Percentiles rank a stretch among this genome's conserved stretches.
Conservation (phyloP, 2,888 invertebrate genomes). For the Scaptomyza polygonia region DNA sequence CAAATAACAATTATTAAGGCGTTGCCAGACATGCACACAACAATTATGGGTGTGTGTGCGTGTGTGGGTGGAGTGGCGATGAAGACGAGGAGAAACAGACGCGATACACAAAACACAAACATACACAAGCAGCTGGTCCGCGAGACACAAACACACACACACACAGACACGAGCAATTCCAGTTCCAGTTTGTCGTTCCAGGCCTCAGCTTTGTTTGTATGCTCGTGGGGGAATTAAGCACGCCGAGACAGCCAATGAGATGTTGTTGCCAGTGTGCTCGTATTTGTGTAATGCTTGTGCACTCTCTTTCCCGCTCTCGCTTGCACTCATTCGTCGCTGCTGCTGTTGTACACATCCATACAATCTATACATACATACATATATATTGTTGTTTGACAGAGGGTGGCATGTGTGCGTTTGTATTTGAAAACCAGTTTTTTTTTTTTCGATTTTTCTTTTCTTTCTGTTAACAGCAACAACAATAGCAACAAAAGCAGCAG, state of each 20-base stretch:
- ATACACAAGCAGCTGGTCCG: conserved; percentile 21
- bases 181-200: conserved; percentile 78
- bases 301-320: conserved; percentile 49
- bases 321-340: conserved; percentile 37
- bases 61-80: conserved; percentile 70
- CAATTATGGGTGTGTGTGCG: conserved; percentile 69
- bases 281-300: conserved; percentile 69
- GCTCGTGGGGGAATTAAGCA: conserved; percentile 61
- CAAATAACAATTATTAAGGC: conserved; percentile 83
- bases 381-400: conserved; percentile 53
- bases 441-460: conserved; percentile 7
- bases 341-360: conserved; percentile 11
- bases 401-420: conserved; percentile 59
- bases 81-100: conserved; percentile 42
- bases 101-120: conserved; percentile 67
- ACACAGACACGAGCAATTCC: conserved; percentile 53
- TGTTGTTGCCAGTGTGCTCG: conserved; percentile 69
- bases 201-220: conserved; percentile 56
- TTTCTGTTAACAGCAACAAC: conserved; percentile 39
- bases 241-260: conserved; percentile 82
- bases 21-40: conserved; percentile 81
- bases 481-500: conserved; percentile 24
- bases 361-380: background rate
- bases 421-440: conserved; percentile 72
- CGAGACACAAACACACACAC: conserved; percentile 15